Percentiles rank a stretch among this genome's conserved stretches.
Conservation (phyloP, 1,140 invertebrate genomes). For the Drosophila sp. region DNA sequence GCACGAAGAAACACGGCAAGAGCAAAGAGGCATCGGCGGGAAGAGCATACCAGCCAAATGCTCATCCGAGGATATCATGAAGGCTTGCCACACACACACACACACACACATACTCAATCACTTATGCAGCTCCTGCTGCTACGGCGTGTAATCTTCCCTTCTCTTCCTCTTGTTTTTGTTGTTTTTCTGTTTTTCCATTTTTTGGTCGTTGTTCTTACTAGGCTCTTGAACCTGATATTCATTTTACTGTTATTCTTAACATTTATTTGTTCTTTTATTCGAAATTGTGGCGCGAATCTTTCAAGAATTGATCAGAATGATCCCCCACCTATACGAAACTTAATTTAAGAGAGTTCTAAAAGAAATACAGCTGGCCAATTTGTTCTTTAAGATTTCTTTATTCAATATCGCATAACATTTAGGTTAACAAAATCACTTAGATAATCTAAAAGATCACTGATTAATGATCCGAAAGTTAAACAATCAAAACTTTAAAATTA, state of each 20-base stretch:
- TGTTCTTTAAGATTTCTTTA: not conserved
- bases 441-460: too few relatives aligned
- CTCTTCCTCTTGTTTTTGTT: not conserved
- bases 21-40: conserved; percentile 24
- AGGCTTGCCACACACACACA: conserved; percentile 44
- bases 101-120: conserved; percentile 9
- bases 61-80: conserved; percentile 71
- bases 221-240: conserved; percentile 19
- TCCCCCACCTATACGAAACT: not conserved
- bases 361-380: too few relatives aligned
- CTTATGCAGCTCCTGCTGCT: conserved; percentile 4
- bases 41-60: conserved; percentile 61
- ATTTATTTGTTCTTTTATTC: conserved; percentile 12
- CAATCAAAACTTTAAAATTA: too few relatives aligned
- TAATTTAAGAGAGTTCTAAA: not conserved
- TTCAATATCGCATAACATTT: too few relatives aligned
- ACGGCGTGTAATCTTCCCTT: not conserved
- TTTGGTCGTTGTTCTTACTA: conserved; percentile 13
- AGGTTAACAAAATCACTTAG: too few relatives aligned
- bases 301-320: not conserved
- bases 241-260: not conserved
- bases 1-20: conserved; percentile 33
- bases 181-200: not conserved
- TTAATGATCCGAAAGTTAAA: too few relatives aligned
- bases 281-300: not conserved